A percentile compares a stretch with the other conserved stretches of the same genome.
These are phyloP conservation scores for Cherax quadricarinatus DNA, from an alignment of 1,140 invertebrate species.

Conservation along the genomic window DNA sequence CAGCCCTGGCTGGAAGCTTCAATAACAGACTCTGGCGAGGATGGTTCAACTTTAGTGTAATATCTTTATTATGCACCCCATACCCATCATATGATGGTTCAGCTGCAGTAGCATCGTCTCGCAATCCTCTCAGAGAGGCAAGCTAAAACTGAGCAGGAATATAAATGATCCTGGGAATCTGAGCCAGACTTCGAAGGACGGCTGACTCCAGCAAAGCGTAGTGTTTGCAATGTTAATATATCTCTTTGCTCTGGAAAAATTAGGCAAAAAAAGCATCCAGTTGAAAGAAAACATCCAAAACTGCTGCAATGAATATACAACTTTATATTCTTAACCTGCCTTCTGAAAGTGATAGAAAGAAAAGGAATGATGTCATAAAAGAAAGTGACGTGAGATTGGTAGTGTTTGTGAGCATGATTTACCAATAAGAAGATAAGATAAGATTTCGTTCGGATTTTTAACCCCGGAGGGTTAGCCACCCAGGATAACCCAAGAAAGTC, in stretches of 20 bases:
- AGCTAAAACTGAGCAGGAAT: slow-evolving; percentile 23
- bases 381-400: too few species aligned
- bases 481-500: too few species aligned
- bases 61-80: too few species aligned
- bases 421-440: too few species aligned
- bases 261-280: slow-evolving; percentile 25
- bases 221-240: slow-evolving; percentile 42
- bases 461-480: too few species aligned
- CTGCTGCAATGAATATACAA: slow-evolving; percentile 9
- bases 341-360: slow-evolving; percentile 17
- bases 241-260: slow-evolving; percentile 34
- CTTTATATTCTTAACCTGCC: slow-evolving; percentile 25
- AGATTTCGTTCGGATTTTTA: too few species aligned
- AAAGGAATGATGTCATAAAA: not conserved
- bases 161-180: slow-evolving; percentile 40
- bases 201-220: slow-evolving; percentile 6
- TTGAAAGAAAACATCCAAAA: slow-evolving; percentile 22
- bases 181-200: slow-evolving; percentile 31
- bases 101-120: too few species aligned
- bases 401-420: slow-evolving; percentile 21
- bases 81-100: too few species aligned
- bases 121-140: not conserved
- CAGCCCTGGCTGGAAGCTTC: too few species aligned
- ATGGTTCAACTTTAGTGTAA: too few species aligned
- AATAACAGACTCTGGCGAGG: too few species aligned